Evolutionary conservation across 2,888 invertebrate genomes (phyloP).

Genomic region (Aspidiotus destructor): DNA sequence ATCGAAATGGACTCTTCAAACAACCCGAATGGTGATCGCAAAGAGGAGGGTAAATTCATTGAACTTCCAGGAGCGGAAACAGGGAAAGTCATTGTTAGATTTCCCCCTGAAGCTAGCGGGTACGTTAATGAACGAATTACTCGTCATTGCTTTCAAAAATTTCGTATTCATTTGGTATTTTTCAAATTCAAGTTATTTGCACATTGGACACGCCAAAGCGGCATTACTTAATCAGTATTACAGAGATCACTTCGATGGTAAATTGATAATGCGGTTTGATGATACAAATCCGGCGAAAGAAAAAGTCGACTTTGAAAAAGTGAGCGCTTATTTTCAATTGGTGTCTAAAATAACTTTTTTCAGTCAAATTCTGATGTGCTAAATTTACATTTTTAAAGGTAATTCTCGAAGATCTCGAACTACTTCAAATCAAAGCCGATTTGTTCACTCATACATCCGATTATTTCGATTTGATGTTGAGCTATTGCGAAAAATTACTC

Average conservation of each 20-base stretch:
- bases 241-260: constrained; percentile 81
- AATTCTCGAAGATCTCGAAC: constrained; percentile 83
- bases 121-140: constrained; percentile 41
- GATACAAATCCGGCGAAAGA: constrained; percentile 99
- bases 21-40: constrained; percentile 42
- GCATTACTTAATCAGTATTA: constrained; percentile 97
- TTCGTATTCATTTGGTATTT: not conserved
- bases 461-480: constrained; percentile 85
- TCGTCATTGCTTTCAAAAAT: not conserved
- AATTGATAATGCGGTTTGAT: constrained; percentile 95
- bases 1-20: not conserved
- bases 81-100: constrained; percentile 95
- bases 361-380: not conserved
- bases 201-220: constrained; percentile 83
- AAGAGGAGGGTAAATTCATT: constrained; percentile 92
- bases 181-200: constrained; percentile 36
- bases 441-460: constrained; percentile 90
- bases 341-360: constrained; percentile 3
- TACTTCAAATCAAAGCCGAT: constrained; percentile 88
- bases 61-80: constrained; percentile 93
- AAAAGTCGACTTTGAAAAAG: constrained; percentile 91
- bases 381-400: constrained; percentile 42
- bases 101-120: constrained; percentile 99
- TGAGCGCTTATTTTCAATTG: constrained; percentile 41
- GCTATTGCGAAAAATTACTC: constrained; percentile 77